A percentile compares a stretch with the other conserved stretches of the same genome.
phyloP scores from a whole-genome alignment of 2,888 invertebrate species.

The Odontomyia ornata region DNA sequence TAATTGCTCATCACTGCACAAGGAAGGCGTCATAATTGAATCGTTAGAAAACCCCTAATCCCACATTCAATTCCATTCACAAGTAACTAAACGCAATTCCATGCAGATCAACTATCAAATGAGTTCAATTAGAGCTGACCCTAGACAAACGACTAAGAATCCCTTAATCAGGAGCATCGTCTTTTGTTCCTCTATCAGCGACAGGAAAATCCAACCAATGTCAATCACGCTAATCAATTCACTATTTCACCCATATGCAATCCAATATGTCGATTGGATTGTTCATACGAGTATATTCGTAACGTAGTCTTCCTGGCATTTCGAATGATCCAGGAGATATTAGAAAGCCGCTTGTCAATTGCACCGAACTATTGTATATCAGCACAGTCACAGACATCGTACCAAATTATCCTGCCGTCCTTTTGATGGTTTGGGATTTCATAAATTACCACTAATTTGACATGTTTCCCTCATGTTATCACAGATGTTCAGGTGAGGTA shows the following conservation, averaged over 20 bases:
- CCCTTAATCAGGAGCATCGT: background rate
- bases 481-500: background rate
- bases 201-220: slow-evolving; percentile 9
- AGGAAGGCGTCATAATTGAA: no score
- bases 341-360: background rate
- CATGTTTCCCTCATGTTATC: slow-evolving; percentile 22
- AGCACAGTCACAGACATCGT: background rate
- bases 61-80: no score
- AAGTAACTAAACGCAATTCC: no score
- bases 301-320: background rate
- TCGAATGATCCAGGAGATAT: background rate
- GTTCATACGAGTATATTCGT: background rate
- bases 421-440: slow-evolving; percentile 32
- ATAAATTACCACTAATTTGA: slow-evolving; percentile 37
- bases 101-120: no score
- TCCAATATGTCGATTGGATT: background rate
- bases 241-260: background rate
- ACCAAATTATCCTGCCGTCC: slow-evolving; percentile 23
- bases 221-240: slow-evolving; percentile 34
- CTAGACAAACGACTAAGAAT: background rate
- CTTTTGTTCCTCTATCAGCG: background rate
- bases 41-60: no score
- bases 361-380: background rate
- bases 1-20: no score
- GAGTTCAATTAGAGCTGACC: no score